phyloP scores from a whole-genome alignment of 2,797 vertebrate genomes.

The Tauraco hartlaubi region DNA sequence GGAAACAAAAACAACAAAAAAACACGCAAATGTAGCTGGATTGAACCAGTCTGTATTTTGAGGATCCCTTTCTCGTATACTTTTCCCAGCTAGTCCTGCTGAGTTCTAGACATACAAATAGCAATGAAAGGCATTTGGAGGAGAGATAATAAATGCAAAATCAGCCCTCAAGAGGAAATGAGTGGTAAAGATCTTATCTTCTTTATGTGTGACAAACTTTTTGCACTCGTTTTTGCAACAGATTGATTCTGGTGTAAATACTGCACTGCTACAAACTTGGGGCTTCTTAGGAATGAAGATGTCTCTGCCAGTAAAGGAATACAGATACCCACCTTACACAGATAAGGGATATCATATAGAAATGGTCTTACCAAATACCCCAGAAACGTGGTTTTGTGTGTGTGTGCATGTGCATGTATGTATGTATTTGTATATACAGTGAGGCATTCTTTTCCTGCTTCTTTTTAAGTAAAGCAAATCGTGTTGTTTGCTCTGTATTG shows the following conservation, averaged over 20 bases:
- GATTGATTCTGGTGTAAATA: background rate
- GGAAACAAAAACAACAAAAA: background rate
- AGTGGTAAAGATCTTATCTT: background rate
- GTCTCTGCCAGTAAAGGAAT: background rate
- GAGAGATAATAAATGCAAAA: slow-evolving; percentile 7
- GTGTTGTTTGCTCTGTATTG: background rate
- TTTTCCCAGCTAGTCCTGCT: background rate
- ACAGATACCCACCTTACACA: background rate
- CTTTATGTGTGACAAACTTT: background rate
- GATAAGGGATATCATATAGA: background rate
- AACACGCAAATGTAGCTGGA: background rate
- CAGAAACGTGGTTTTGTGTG: background rate
- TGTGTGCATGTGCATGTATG: background rate
- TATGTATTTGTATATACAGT: background rate
- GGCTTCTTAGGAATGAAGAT: background rate
- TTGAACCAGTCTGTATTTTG: background rate
- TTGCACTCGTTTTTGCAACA: background rate
- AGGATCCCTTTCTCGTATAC: background rate
- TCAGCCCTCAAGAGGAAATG: background rate
- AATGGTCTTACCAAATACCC: background rate
- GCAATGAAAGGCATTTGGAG: background rate
- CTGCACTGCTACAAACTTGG: background rate
- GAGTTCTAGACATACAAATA: background rate
- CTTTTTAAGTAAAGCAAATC: background rate
- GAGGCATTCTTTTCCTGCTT: background rate